phyloP scores from a whole-genome alignment of 2,797 vertebrate genomes.

The Argyrosomus regius region DNA sequence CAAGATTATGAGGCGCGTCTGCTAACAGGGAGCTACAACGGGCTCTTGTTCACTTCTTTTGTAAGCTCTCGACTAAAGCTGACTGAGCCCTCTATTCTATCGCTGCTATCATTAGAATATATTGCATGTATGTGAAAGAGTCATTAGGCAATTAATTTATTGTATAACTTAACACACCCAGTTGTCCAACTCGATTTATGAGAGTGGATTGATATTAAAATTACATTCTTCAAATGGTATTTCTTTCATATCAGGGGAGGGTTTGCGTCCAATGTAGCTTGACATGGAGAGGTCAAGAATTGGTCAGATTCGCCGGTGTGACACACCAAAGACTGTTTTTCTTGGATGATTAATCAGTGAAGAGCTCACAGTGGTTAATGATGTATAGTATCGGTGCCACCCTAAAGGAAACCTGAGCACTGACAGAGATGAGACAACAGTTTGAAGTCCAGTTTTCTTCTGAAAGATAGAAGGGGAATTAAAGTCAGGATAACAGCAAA shows the following conservation, averaged over 20 bases:
- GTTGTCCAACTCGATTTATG: slow-evolving; percentile 54
- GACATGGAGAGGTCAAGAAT: slow-evolving; percentile 60
- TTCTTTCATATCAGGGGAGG: slow-evolving; percentile 40
- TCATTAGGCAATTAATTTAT: slow-evolving; percentile 66
- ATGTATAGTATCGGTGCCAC: slow-evolving; percentile 42
- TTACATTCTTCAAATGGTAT: slow-evolving; percentile 50
- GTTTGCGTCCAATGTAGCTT: slow-evolving; percentile 30
- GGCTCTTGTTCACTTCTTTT: slow-evolving; percentile 41
- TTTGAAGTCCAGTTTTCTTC: slow-evolving; percentile 1
- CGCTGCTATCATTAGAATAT: slow-evolving; percentile 42
- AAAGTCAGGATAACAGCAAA: not conserved
- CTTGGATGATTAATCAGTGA: slow-evolving; percentile 61
- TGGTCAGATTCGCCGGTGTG: slow-evolving; percentile 44
- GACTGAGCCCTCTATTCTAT: slow-evolving; percentile 23
- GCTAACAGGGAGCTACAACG: slow-evolving; percentile 12
- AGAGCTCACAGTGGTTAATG: slow-evolving; percentile 54
- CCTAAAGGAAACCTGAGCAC: slow-evolving; percentile 32
- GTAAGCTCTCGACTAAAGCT: slow-evolving; percentile 29
- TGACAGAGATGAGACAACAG: slow-evolving; percentile 6
- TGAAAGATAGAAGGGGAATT: not conserved
- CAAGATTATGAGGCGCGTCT: slow-evolving; percentile 41
- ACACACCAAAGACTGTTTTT: slow-evolving; percentile 49
- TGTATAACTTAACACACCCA: slow-evolving; percentile 57
- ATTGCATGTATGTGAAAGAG: slow-evolving; percentile 60
- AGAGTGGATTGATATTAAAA: slow-evolving; percentile 44